Evolutionary conservation across 2,113 vertebrate species (phyloP), one percentile per base, ranked within the genome.

Genomic region (Trinectes maculatus): DNA sequence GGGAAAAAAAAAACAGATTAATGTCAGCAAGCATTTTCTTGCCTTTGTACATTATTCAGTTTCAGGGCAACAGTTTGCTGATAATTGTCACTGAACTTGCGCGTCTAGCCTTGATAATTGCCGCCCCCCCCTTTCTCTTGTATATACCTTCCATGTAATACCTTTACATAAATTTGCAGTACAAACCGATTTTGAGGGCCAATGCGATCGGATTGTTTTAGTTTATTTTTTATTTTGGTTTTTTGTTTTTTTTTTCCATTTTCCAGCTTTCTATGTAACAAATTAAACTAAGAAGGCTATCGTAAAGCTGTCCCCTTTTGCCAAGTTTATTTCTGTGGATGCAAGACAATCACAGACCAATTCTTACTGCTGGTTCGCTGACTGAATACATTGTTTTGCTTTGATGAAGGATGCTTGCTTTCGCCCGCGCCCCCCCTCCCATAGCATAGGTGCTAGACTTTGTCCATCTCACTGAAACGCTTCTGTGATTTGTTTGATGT

Each of bases 301-400:
- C 44, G 46, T 63, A 36, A 76, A 82, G 67, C 36, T 52, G 33
- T 73, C 84, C 69, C 44, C 57, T 78, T 80, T 77, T 82, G 52
- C 72, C 57, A 66, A 83, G 55, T 77, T 84, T 59, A 52, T 87
- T 85, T 83, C 65, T 80, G 80, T 91, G 82, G 80, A 88, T 74
- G 85, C 85, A 85, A 90, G 90, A 89, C 87, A 90, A 92, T 92
- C 85, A 47, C 85, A 90, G 79, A 76, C 83, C 80, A 83, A 83
- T 85, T 80, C 55, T 77, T 71, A 66, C 51, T 54, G 62, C 80
- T 85, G 80, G 82, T 84, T 89, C 81, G 82, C 80, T 82, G 85
- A 85, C 77, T 82, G 70, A 84, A 80, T 76, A 74, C 46, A 47
- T 79, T 79, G 70, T 74, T 56, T 76, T 84, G 74, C 58, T 81